These are phyloP conservation scores for Chymomyza costata DNA, from an alignment of 1,140 invertebrate species.

Conservation along the genomic window DNA sequence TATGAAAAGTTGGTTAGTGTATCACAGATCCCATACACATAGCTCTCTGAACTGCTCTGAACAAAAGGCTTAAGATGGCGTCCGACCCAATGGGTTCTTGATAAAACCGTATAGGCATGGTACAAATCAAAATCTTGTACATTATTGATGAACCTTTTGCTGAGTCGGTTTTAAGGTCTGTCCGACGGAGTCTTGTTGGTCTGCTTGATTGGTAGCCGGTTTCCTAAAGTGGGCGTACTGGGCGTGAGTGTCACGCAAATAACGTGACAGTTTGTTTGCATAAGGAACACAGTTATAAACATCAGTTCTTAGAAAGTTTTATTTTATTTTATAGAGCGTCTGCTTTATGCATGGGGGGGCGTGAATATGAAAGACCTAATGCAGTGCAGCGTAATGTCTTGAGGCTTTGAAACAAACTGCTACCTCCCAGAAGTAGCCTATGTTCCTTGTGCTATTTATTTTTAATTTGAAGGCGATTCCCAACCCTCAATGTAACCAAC, in stretches of 20 bases:
- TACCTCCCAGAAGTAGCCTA: conserved; percentile 43
- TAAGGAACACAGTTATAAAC: too few species aligned
- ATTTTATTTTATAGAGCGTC: neutral
- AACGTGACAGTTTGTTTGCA: conserved; percentile 34
- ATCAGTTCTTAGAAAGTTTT: neutral
- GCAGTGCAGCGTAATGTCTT: conserved; percentile 1
- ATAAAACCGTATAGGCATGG: conserved; percentile 43
- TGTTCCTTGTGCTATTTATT: conserved; percentile 17
- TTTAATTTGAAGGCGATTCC: conserved; percentile 5
- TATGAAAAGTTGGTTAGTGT: too few species aligned
- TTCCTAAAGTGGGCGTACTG: conserved; percentile 11
- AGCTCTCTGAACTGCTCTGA: too few species aligned
- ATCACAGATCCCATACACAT: too few species aligned
- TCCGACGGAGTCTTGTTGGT: conserved; percentile 3
- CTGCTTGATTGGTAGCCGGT: neutral
- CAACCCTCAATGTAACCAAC: conserved; percentile 48
- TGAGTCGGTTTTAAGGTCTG: too few species aligned
- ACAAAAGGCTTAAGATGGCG: conserved; percentile 22
- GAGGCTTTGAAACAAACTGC: too few species aligned
- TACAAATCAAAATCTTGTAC: conserved; percentile 64
- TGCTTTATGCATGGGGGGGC: conserved; percentile 1
- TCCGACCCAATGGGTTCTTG: conserved; percentile 49
- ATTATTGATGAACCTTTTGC: conserved; percentile 52
- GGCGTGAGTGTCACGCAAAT: conserved; percentile 35
- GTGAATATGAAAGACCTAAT: neutral